A percentile compares a stretch with the other conserved stretches of the same genome.
These are phyloP conservation scores for Armadillidium nasatum DNA, from an alignment of 1,140 invertebrate genomes.

Conservation along the genomic window DNA sequence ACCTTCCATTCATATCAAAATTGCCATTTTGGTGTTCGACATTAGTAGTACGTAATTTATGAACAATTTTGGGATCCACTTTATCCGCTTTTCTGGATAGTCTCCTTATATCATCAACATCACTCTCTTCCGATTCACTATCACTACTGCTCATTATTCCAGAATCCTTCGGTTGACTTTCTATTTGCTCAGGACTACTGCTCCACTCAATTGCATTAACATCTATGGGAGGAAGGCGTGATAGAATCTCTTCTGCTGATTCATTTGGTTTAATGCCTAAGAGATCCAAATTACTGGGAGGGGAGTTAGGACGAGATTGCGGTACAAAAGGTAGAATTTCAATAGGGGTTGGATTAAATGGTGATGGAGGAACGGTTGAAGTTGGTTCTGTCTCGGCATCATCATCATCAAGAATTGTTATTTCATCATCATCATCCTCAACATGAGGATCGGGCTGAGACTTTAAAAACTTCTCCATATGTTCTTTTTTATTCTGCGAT, in stretches of 20 bases:
- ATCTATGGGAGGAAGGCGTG: slow-evolving; percentile 61
- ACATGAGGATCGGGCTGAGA: slow-evolving; percentile 48
- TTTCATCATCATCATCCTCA: slow-evolving; percentile 29
- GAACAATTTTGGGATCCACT: slow-evolving; percentile 50
- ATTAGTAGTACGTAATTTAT: slow-evolving; percentile 51
- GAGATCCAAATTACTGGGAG: slow-evolving; percentile 46
- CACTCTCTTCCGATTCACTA: slow-evolving; percentile 46
- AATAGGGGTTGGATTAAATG: slow-evolving; percentile 23
- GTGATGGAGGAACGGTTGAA: slow-evolving; percentile 27
- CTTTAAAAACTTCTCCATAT: slow-evolving; percentile 57
- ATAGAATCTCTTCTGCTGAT: slow-evolving; percentile 57
- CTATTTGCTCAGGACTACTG: slow-evolving; percentile 45
- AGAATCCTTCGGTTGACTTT: slow-evolving; percentile 49
- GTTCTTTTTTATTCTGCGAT: slow-evolving; percentile 55
- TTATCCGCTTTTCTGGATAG: slow-evolving; percentile 40
- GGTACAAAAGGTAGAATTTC: background rate
- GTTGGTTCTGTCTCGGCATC: slow-evolving; percentile 23
- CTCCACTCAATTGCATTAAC: slow-evolving; percentile 56
- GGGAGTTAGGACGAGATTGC: background rate
- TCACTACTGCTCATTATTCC: slow-evolving; percentile 48
- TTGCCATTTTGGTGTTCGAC: slow-evolving; percentile 61
- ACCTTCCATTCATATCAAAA: slow-evolving; percentile 56
- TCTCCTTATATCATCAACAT: slow-evolving; percentile 22
- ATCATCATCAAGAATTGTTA: slow-evolving; percentile 31
- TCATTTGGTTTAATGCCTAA: slow-evolving; percentile 46